Conservation (phyloP, 2,113 vertebrate species). For the Ranitomeya imitator region DNA sequence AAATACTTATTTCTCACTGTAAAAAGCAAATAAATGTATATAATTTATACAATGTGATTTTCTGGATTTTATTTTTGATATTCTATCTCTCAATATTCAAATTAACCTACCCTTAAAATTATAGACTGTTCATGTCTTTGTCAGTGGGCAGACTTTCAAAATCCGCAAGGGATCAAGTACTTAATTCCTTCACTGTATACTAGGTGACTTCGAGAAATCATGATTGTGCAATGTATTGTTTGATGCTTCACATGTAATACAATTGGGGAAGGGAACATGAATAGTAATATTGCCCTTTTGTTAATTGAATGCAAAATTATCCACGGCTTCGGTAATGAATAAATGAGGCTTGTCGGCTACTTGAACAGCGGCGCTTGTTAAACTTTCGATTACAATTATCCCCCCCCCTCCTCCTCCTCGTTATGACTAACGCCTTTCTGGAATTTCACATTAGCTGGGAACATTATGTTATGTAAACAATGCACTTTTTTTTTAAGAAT, state of each 20-base stretch:
- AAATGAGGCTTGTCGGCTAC: background rate
- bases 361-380: background rate
- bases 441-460: slow-evolving; percentile 26
- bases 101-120: too few species aligned
- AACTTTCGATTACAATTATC: slow-evolving; percentile 30
- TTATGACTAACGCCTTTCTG: slow-evolving; percentile 13
- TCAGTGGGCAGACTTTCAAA: too few species aligned
- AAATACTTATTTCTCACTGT: too few species aligned
- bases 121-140: too few species aligned
- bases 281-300: slow-evolving; percentile 5
- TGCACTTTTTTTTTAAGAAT: background rate
- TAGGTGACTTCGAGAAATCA: background rate
- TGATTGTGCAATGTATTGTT: background rate
- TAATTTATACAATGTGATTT: too few species aligned
- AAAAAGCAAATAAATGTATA: too few species aligned
- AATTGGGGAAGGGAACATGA: background rate
- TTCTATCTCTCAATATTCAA: too few species aligned
- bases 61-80: too few species aligned
- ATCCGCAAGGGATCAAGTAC: too few species aligned
- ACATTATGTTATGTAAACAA: slow-evolving; percentile 37
- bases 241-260: background rate
- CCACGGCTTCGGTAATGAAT: slow-evolving; percentile 19
- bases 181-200: too few species aligned
- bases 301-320: slow-evolving; percentile 41
- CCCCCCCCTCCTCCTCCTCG: background rate